A percentile compares a stretch with the other conserved stretches of the same genome.
phyloP scores from a whole-genome alignment of 2,888 invertebrate genomes.

The Physocephala rufipes region DNA sequence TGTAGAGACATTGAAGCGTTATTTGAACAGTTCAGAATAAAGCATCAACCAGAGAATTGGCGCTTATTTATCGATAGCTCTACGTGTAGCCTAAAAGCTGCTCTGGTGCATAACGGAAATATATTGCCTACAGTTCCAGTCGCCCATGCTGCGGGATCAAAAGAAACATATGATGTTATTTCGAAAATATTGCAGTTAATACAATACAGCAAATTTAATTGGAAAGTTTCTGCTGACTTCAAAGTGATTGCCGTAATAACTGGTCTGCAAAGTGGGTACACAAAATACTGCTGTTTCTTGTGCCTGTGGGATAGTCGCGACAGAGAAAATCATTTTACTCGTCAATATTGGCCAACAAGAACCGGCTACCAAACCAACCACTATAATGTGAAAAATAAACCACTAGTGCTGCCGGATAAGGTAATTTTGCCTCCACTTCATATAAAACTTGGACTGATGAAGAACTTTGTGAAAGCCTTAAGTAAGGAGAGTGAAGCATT shows the following conservation, averaged over 20 bases:
- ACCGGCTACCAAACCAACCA: no score
- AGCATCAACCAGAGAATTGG: constrained; percentile 15
- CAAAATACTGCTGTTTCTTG: constrained; percentile 16
- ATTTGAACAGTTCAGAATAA: constrained; percentile 27
- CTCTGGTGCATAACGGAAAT: constrained; percentile 15
- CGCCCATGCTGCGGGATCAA: not conserved
- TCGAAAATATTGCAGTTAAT: not conserved
- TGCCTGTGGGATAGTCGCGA: constrained; percentile 16
- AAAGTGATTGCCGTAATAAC: constrained; percentile 13
- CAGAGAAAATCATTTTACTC: not conserved
- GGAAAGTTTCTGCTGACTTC: not conserved
- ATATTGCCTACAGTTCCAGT: not conserved
- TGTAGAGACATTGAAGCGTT: constrained; percentile 29
- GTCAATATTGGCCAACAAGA: no score
- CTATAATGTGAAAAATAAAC: no score
- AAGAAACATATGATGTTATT: constrained; percentile 4
- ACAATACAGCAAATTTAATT: not conserved
- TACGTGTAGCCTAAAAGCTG: constrained; percentile 1
- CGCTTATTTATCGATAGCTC: constrained; percentile 17
- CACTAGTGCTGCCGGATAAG: no score
- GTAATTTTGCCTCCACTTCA: no score
- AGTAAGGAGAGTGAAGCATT: no score
- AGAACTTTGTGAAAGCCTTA: no score
- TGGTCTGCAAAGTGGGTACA: constrained; percentile 12
- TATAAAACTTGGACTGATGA: no score